Conservation (phyloP, 1,140 invertebrate genomes). For the Zaprionus tsacasi region DNA sequence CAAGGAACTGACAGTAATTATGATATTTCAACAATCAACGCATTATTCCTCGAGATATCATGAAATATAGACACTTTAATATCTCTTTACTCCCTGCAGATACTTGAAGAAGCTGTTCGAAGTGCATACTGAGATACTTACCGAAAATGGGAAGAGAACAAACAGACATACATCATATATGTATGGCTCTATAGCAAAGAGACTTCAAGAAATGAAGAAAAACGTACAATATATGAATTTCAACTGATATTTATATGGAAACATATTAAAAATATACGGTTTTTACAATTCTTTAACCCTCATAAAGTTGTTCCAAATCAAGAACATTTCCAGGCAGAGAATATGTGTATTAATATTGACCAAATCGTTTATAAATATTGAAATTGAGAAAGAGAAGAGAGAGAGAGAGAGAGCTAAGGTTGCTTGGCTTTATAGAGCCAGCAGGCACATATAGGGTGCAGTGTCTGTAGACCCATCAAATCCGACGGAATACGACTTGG, state of each 20-base stretch:
- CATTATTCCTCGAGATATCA: no score
- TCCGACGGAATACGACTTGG: constrained; percentile 14
- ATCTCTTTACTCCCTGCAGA: no score
- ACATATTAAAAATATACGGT: no score
- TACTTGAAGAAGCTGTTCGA: neutral
- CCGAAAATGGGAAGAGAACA: no score
- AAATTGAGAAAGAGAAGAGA: no score
- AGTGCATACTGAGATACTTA: neutral
- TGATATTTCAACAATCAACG: neutral
- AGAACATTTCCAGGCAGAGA: no score
- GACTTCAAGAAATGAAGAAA: neutral
- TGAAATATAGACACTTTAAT: no score
- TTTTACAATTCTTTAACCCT: no score
- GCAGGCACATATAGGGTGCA: neutral
- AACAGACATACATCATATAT: neutral
- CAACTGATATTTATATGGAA: neutral
- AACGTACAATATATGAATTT: neutral
- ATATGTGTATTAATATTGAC: no score
- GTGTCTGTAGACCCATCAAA: constrained; percentile 21
- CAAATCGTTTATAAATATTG: no score
- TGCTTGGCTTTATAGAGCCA: neutral
- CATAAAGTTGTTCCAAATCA: no score
- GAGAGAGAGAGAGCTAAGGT: neutral
- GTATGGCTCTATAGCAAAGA: neutral
- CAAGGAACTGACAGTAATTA: no score